Percentiles rank a stretch among this genome's conserved stretches.
Conservation (phyloP, 2,888 invertebrate genomes). For the Caenorhabditis panamensis region DNA sequence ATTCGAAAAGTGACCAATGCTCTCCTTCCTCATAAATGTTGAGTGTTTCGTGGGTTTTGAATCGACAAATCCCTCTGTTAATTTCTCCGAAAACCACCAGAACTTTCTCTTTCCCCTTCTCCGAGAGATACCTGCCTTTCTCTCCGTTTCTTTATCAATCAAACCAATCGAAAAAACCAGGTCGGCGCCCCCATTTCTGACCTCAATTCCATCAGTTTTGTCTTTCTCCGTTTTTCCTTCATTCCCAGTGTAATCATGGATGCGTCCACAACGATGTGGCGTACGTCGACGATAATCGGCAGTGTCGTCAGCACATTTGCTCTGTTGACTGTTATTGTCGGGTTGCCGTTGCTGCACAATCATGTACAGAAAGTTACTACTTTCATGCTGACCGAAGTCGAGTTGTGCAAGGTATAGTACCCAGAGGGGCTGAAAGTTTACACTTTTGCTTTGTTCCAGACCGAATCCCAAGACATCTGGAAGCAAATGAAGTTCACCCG, state of each 20-base stretch:
- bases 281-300: slow-evolving; percentile 71
- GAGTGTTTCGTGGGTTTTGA: too few species aligned
- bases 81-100: neutral
- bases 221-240: too few species aligned
- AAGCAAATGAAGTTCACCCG: slow-evolving; percentile 75
- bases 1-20: too few species aligned
- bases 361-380: slow-evolving; percentile 75
- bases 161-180: slow-evolving; percentile 30
- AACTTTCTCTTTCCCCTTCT: neutral
- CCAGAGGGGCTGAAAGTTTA: too few species aligned
- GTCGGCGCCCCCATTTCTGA: slow-evolving; percentile 43
- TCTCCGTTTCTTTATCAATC: slow-evolving; percentile 28
- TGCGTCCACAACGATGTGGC: slow-evolving; percentile 42
- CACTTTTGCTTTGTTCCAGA: slow-evolving; percentile 49
- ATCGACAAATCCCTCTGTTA: too few species aligned
- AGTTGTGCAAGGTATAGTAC: slow-evolving; percentile 73
- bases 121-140: neutral
- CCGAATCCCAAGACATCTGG: slow-evolving; percentile 80
- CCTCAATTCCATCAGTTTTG: neutral
- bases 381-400: slow-evolving; percentile 76
- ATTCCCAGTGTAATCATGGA: too few species aligned
- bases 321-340: slow-evolving; percentile 74
- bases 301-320: slow-evolving; percentile 76
- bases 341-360: slow-evolving; percentile 76
- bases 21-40: too few species aligned